Base-by-base conservation (phyloP, 1,140 invertebrate genomes). In the Ooceraea biroi region DNA sequence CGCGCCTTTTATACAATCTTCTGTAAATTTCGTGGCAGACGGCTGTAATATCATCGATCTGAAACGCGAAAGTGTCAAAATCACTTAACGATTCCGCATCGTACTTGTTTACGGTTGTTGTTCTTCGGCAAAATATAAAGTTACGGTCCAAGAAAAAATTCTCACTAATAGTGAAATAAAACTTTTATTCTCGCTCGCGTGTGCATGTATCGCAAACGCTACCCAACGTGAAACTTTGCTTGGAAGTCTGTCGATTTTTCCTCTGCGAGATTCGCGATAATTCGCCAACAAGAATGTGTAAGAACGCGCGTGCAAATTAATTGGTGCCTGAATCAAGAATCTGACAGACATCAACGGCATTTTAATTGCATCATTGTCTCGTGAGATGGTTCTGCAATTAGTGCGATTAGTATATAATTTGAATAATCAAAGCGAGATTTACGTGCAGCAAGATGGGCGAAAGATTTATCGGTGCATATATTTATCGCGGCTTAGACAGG, bases 331-430 rank as follows among this genome's bases (percentile, higher is more conserved):
- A n/a, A n/a, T n/a, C n/a, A 65, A 85, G 22, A 74, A 72, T 46
- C 83, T 25, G 55, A 50, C 65, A 71, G 50, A 44, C 58, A 68
- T 66, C 66, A 22, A 69, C 36, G 36, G 58, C 14, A 46, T 66
- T 85, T 72, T 85, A 86, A 86, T 86, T 80, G 72, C 84, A 63
- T 63, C 22, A 82, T 80, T 84, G 55, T 60, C 27, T 63, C 58
- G 65, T 50, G 73, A 72, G 85, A 85, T 61, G 30, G 17, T 82
- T 82, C 57, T 44, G 50, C 41, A 50, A 77, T 84, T 72, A 71
- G 14, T 68, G 11, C 58, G 65, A 80, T 80, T 80, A 80, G 36
- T 80, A 80, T 57, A 57, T 80, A 80, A 80, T 80, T 80, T 80
- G 41, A 80, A 80, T 80, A 80, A 80, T 80, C 52, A 58, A 58